These are phyloP conservation scores for Amia ocellicauda DNA, from an alignment of 2,113 vertebrate genomes.

Conservation along the genomic window DNA sequence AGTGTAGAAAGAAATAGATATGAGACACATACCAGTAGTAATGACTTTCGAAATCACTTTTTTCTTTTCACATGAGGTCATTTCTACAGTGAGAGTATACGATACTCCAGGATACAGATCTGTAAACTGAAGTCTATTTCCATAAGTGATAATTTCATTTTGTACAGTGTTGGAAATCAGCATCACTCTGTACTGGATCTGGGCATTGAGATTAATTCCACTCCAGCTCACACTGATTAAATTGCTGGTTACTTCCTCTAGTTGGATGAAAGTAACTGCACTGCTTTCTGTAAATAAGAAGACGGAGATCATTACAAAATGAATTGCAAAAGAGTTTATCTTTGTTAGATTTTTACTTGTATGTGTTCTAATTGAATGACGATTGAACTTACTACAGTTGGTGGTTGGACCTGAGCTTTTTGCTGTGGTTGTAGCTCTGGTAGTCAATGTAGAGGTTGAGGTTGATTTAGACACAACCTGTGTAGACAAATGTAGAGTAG, in stretches of 20 bases:
- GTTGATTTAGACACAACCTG: too few species aligned
- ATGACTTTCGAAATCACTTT: constrained; percentile 5
- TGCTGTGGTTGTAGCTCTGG: too few species aligned
- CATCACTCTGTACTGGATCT: neutral
- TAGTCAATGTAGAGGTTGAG: too few species aligned
- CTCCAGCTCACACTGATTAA: constrained; percentile 5
- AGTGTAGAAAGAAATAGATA: neutral
- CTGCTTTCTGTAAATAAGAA: constrained; percentile 20
- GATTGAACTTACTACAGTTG: too few species aligned
- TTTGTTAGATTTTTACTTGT: too few species aligned
- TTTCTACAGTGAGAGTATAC: constrained; percentile 18
- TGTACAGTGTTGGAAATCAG: neutral
- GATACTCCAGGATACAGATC: too few species aligned
- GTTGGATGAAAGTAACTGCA: constrained; percentile 3
- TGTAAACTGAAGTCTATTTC: too few species aligned
- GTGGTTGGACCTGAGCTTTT: too few species aligned
- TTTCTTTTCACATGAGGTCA: constrained; percentile 2
- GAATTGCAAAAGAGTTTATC: too few species aligned
- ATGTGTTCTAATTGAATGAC: too few species aligned
- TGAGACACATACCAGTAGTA: constrained; percentile 10
- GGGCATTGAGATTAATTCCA: neutral
- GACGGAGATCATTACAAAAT: too few species aligned
- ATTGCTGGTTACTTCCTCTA: neutral
- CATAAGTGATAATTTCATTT: neutral
- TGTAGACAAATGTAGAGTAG: too few species aligned